Evolutionary conservation across 2,113 vertebrate genomes (phyloP), one percentile per base, ranked within the genome.

Genomic region (Chrysochloris asiatica): DNA sequence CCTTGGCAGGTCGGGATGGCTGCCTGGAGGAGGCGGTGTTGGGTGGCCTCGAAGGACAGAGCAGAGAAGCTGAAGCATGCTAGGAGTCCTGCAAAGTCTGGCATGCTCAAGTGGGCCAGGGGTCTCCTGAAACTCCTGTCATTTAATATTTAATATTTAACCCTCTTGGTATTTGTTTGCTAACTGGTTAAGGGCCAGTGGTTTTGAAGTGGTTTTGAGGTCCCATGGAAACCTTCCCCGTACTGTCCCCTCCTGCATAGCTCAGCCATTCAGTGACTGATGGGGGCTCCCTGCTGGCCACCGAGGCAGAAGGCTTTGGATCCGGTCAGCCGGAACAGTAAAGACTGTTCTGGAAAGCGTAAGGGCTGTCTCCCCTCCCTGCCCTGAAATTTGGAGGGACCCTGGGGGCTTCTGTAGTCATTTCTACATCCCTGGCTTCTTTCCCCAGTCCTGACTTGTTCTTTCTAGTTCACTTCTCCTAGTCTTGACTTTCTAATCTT

Each of bases 31-130:
- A 94, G 94, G 76, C 0, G 0, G 43, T 78, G 10, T 80, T 33
- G 81, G 86, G 21, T 38, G 41, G 69, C 48, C 28, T 88, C 5
- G 2, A 13, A 33, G 87, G 61, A 8, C 59, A 52, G 79, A 71
- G 43, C 67, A 0, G 79, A n/a, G 48, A 4, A 30, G 63, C 13
- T 21, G 65, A 16, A 19, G 1, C 4, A 7, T 26, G 12, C 50
- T 3, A 1, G 45, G 43, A 43, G 30, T 24, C 45, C 63, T n/a
- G 0, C 0, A 13, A 33, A 50, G 24, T 16, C 36, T 6, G 0
- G 33, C 9, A 2, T 14, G 50, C 47, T 43, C 3, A 19, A n/a
- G n/a, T 13, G 1, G 59, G 48, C 86, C 28, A 33, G 36, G 2
- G 81, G 71, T 3, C 41, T 90, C 28, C 80, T 45, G 52, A 75